A percentile compares a stretch with the other conserved stretches of the same genome.
Evolutionary conservation across 2,888 invertebrate species (phyloP).

Genomic region (Parascotia fuliginaria): DNA sequence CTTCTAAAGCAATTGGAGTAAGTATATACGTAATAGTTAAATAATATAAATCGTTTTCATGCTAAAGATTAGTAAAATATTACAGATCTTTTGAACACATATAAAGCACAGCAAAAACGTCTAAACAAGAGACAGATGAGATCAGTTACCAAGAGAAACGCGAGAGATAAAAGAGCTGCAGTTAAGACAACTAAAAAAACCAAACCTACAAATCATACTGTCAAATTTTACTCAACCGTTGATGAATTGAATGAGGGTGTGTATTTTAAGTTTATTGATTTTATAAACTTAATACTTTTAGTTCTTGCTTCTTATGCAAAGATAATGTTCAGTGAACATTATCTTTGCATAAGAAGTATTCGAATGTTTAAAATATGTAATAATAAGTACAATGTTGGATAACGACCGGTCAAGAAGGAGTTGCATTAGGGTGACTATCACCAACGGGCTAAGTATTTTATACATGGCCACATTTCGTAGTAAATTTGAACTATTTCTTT

Average conservation of each 20-base stretch:
- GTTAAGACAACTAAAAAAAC: slow-evolving; percentile 8
- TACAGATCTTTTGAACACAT: slow-evolving; percentile 29
- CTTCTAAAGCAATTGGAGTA: background rate
- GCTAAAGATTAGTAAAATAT: slow-evolving; percentile 15
- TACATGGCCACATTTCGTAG: too few relatives aligned
- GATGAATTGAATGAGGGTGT: slow-evolving; percentile 75
- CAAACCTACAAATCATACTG: slow-evolving; percentile 50
- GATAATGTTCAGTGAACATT: too few relatives aligned
- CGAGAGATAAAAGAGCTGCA: slow-evolving; percentile 15
- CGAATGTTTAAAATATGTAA: too few relatives aligned
- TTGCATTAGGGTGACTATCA: too few relatives aligned
- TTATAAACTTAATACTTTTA: too few relatives aligned
- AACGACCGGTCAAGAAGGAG: too few relatives aligned
- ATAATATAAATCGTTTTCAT: background rate
- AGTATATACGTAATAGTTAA: slow-evolving; percentile 12
- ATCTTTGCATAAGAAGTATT: too few relatives aligned
- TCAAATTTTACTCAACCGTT: slow-evolving; percentile 60
- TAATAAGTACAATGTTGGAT: too few relatives aligned
- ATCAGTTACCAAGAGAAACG: slow-evolving; percentile 44
- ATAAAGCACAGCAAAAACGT: slow-evolving; percentile 30
- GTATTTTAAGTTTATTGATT: background rate
- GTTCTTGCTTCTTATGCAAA: too few relatives aligned
- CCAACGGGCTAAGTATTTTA: too few relatives aligned
- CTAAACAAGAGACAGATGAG: slow-evolving; percentile 49
- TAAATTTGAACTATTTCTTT: background rate